phyloP scores from a whole-genome alignment of 2,113 vertebrate genomes.

The Motacilla alba region DNA sequence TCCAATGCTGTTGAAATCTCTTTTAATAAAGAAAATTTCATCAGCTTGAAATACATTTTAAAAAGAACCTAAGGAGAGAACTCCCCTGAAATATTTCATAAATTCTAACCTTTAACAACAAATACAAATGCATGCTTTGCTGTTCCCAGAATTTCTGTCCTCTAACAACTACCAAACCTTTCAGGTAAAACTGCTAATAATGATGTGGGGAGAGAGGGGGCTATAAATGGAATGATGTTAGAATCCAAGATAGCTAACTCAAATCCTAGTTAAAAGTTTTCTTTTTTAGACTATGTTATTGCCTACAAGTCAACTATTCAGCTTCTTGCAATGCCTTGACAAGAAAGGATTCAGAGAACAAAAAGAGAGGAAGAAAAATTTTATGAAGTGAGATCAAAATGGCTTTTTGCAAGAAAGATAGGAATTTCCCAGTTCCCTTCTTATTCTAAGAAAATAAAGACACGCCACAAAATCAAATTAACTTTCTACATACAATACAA shows the following conservation, averaged over 20 bases:
- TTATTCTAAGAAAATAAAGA: background rate
- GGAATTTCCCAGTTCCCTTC: background rate
- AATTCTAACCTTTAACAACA: background rate
- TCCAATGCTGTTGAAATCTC: background rate
- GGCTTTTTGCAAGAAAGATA: background rate
- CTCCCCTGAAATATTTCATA: background rate
- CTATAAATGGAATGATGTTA: background rate
- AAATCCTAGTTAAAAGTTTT: too few relatives aligned
- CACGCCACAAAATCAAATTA: background rate
- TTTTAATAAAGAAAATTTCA: background rate
- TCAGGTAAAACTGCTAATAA: background rate
- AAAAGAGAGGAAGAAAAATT: background rate
- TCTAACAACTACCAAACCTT: background rate
- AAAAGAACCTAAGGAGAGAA: background rate
- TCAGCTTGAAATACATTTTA: background rate
- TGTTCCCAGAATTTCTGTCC: background rate
- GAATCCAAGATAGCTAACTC: background rate
- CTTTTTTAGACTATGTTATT: background rate
- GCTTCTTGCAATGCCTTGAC: background rate
- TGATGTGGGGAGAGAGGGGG: accelerated
- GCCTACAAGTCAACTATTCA: background rate
- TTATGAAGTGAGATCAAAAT: background rate
- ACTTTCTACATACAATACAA: background rate
- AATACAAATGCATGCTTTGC: background rate
- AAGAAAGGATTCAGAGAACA: background rate